Base-by-base conservation (phyloP, 1,140 invertebrate genomes). In the Sesamia nonagrioides region DNA sequence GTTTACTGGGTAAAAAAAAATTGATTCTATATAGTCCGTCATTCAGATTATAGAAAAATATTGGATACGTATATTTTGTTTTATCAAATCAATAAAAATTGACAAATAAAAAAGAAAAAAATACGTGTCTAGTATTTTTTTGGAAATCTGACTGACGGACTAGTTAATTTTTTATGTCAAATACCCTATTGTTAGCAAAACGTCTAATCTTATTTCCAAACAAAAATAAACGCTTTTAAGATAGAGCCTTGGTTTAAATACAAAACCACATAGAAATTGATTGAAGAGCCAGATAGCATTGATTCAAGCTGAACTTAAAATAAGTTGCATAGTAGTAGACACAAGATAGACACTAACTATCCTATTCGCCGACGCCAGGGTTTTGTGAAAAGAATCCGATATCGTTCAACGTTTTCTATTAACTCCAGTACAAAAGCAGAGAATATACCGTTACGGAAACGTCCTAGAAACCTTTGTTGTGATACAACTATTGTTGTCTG, bases 391-490 rank as follows among this genome's bases (percentile, higher is more conserved):
- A 66, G 82, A 77, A 82, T 58, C 74, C 80, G 82, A 87, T 87
- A 84, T 82, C 82, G 78, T 72, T 81, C 80, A 84, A 80, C 77
- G 80, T 83, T 85, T 83, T 83, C 83, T 85, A 86, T 86, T 85
- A 83, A 83, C 77, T 86, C 83, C 77, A 79, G 73, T 80, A 88
- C 83, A 86, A 86, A 83, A 83, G 81, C 85, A 82, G 80, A 84
- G 79, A 88, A 82, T 86, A 87, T 90, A 89, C 90, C 86, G 88
- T 92, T 92, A 88, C 87, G 82, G 82, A 84, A 89, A 84, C 77
- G 89, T 90, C 83, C 86, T 82, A 89, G 84, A 92, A 92, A 89
- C 86, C 82, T 87, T 93, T 89, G 87, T 88, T 85, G 82, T 82
- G 81, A 84, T 84, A 81, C 80, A 73, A 87, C 80, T 84, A 84